Base-by-base conservation (phyloP, 2,113 vertebrate species). In the Notothenia rossii region DNA sequence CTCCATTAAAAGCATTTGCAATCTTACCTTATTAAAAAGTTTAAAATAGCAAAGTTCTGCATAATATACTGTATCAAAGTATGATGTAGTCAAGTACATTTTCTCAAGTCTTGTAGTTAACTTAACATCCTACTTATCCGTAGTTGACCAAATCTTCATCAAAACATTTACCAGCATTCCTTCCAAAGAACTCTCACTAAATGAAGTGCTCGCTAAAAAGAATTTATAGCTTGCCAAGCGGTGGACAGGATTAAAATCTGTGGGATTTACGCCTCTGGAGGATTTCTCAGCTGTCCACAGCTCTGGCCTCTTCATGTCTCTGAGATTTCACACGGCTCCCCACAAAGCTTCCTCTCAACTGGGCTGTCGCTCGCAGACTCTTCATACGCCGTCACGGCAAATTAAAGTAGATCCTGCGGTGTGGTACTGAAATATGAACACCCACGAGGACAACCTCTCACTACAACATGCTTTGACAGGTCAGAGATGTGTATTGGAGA, bases 271-370 rank as follows among this genome's bases (percentile, higher is more conserved):
- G 73, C 84, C 86, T 70, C 29, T 69, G 70, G 86, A 74, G 88
- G 88, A 92, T 92, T 93, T 91, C 84, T 90, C 71, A 72, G 84
- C 84, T 74, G 88, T 89, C 82, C 75, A 36, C 63, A 0, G 87
- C 71, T 62, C 61, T 48, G 72, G 83, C 88, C 83, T 86, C 72
- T 70, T 59, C 64, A 43, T 86, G 87, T 93, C 89, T 93, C 67
- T 72, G 83, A 89, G 79, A 93, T 92, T 93, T 88, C 86, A 91
- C 89, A 93, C 78, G 68, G 77, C 64, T 71, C 79, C 43, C 59
- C 62, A 51, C 83, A 89, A 90, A 89, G 82, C 81, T 49, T 82
- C 81, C 45, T 72, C 77, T 74, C 20, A 58, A 78, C 88, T 61
- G 40, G 69, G 63, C 84, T 72, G 84, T 82, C 72, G 64, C 83